Evolutionary conservation across 2,797 vertebrate species (phyloP), one percentile per base, ranked within the genome.

Genomic region (Macropus fuliginosus): DNA sequence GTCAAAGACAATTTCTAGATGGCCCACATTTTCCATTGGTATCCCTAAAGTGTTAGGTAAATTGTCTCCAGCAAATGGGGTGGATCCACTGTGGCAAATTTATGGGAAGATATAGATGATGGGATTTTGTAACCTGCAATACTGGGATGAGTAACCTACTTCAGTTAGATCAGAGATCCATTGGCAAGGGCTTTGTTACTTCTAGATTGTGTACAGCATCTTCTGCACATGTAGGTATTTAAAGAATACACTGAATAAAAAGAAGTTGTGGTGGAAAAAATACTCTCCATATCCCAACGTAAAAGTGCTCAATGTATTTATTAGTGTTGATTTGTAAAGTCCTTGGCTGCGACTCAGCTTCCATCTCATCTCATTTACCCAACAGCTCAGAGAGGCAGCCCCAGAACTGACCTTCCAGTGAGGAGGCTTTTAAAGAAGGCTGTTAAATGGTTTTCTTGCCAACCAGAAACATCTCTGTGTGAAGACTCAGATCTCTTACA

Each of bases 341-440:
- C 91, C 81, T 66, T 94, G 74, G 91, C 90, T 92, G 29, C 92
- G 91, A 92, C 46, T 92, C 56, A 90, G 74, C 81, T 94, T 97
- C 93, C 34, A 4, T 96, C 56, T 74, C 55, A 34, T 52, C 5
- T 90, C 12, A 52, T 62, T 56, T 87, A 28, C n/a, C 4, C 21
- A 94, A 34, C 14, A 93, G 56, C 9, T 3, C 66, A 56, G 28
- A 96, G 50, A 90, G 55, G 94, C 56, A 95, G 92, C 8, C 21
- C 55, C 90, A 57, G 74, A 13, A 27, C 50, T 56, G 91, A 28
- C 56, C 66, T 91, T 81, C 66, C 40, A 90, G 52, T 57, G 90
- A 74, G 56, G 95, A 18, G 29, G n/a, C 40, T 52, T 96, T 56
- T 94, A 81, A 91, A 96, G 94, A 54, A 91, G 90, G 66, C 46